A percentile compares a stretch with the other conserved stretches of the same genome.
phyloP scores from a whole-genome alignment of 2,888 invertebrate genomes.

The Sericinus montela region DNA sequence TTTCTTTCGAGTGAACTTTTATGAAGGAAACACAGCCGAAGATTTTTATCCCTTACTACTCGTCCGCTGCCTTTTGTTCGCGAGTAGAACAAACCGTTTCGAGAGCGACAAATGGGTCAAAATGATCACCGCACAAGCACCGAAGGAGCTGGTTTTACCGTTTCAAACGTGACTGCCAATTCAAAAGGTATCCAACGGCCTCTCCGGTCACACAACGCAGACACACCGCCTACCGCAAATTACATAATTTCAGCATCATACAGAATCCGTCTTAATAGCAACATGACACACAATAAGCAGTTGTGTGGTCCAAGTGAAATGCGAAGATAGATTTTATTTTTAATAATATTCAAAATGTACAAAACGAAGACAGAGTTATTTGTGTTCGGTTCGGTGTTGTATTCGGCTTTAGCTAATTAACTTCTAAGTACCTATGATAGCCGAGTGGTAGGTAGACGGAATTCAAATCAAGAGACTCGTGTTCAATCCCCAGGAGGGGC shows the following conservation, averaged over 20 bases:
- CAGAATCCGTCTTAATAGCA: constrained; percentile 57
- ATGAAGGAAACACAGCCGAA: too few species aligned
- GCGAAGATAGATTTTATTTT: constrained; percentile 9
- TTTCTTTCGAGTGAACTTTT: too few species aligned
- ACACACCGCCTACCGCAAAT: constrained; percentile 47
- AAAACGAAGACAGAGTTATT: too few species aligned
- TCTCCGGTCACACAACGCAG: constrained; percentile 28
- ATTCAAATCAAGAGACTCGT: too few species aligned
- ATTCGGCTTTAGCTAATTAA: too few species aligned
- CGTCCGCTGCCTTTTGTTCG: background rate
- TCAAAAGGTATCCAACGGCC: constrained; percentile 4
- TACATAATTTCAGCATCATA: constrained; percentile 61
- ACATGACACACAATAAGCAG: constrained; percentile 55
- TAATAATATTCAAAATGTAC: too few species aligned
- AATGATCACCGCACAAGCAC: background rate
- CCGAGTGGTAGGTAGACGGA: too few species aligned
- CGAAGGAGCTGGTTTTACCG: background rate
- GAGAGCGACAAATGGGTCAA: constrained; percentile 11
- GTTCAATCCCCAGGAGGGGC: too few species aligned
- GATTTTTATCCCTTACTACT: too few species aligned
- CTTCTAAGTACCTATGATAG: too few species aligned
- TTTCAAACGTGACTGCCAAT: background rate
- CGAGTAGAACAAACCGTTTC: constrained; percentile 3
- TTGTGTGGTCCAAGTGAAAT: constrained; percentile 30
- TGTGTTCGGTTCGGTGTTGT: too few species aligned